phyloP scores from a whole-genome alignment of 2,888 invertebrate species.

The Dicranocentrus wangi region DNA sequence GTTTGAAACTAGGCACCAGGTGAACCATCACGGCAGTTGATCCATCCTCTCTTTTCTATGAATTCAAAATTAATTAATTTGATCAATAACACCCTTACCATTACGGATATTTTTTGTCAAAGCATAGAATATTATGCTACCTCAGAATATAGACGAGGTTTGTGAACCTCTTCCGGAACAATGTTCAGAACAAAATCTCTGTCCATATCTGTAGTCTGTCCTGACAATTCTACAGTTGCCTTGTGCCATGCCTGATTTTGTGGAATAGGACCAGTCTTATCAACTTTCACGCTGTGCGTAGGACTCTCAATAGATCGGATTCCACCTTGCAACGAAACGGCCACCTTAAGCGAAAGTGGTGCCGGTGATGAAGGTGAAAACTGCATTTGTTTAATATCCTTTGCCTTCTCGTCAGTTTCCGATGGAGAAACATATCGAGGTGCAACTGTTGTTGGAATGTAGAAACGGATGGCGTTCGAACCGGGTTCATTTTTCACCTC shows the following conservation, averaged over 20 bases:
- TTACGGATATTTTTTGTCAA: too few species aligned
- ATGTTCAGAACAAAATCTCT: conserved; percentile 75
- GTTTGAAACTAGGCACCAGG: conserved; percentile 75
- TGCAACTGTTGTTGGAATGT: conserved; percentile 73
- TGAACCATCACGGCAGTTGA: conserved; percentile 67
- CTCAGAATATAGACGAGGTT: conserved; percentile 76
- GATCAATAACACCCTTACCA: background rate
- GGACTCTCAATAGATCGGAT: conserved; percentile 69
- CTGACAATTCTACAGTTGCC: conserved; percentile 58
- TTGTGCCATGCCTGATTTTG: conserved; percentile 64
- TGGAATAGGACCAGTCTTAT: conserved; percentile 47
- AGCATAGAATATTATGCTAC: conserved; percentile 33
- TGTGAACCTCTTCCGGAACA: conserved; percentile 75
- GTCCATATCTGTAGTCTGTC: conserved; percentile 69
- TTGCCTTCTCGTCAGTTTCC: conserved; percentile 61
- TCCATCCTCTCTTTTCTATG: conserved; percentile 53
- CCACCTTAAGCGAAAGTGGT: conserved; percentile 68
- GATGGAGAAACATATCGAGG: conserved; percentile 71
- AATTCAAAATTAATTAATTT: conserved; percentile 1
- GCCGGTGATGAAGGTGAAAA: conserved; percentile 68
- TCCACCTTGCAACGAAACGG: conserved; percentile 66
- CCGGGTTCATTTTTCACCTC: conserved; percentile 72
- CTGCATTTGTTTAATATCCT: conserved; percentile 65
- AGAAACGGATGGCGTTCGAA: conserved; percentile 69
- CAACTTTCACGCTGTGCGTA: conserved; percentile 66